Base-by-base conservation (phyloP, 2,888 invertebrate genomes). In the Sphaerophoria rueppellii region DNA sequence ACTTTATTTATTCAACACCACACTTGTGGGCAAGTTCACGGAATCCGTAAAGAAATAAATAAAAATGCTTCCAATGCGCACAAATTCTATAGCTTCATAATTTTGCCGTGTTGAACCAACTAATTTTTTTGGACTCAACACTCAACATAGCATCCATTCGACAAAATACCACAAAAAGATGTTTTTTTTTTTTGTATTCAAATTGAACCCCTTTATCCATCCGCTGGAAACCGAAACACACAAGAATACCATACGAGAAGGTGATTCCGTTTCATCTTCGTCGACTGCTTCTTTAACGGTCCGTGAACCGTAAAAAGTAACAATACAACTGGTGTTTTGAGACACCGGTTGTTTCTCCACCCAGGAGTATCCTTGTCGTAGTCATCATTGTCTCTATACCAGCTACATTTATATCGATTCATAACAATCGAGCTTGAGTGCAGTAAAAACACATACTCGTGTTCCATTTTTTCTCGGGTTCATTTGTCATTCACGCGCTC, bases 181-280 rank as follows among this genome's bases (percentile, higher is more conserved):
- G 43, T 16, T 50, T 50, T 24, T 24, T 14, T 63, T n/a, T n/a
- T n/a, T n/a, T n/a, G n/a, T n/a, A 69, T 77, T 71, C 58, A 65
- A 71, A 77, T 71, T 69, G 74, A 80, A 24, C 61, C 69, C 80
- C 70, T 80, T 74, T 55, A 74, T 73, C 61, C 79, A 50, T 80
- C 69, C 74, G 69, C 57, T 57, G 24, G 24, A 24, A 24, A 24
- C 24, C 24, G 24, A 24, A 24, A 40, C 50, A 34, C 14, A 74
- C 74, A 74, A 11, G 43, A 43, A 43, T 12, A 43, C 12, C 24
- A 24, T 24, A 1, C 9, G 43, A 43, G 0, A 43, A 43, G 43
- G 0, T 43, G 11, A 11, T 4, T 43, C 43, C 43, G 43, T 40
- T 40, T 40, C 43, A 2, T 43, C 43, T 4, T 43, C 9, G 43